Percentiles rank a stretch among this genome's conserved stretches.
Evolutionary conservation across 2,797 vertebrate species (phyloP).

Genomic region (Coranthus polyacanthus): DNA sequence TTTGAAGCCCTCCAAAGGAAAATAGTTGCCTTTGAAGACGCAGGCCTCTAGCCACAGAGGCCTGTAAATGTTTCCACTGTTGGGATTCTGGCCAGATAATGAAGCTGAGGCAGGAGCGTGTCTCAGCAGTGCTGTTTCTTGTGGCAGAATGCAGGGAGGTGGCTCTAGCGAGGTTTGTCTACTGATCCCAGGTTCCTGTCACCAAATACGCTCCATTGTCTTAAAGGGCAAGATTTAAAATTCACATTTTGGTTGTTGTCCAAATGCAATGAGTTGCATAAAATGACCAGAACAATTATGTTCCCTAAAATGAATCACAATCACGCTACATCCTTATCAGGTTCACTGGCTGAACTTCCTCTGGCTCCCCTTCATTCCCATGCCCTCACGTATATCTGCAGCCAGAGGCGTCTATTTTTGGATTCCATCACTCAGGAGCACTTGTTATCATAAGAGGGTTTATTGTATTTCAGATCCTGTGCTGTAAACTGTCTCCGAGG

Average conservation of each 20-base stretch:
- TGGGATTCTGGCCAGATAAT: constrained; percentile 61
- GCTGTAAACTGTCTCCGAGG: constrained; percentile 6
- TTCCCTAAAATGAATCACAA: constrained; percentile 23
- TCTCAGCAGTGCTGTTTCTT: constrained; percentile 55
- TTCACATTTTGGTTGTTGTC: constrained; percentile 41
- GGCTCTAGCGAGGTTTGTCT: constrained; percentile 59
- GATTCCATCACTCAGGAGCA: constrained; percentile 43
- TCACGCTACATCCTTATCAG: constrained; percentile 61
- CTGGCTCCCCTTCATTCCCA: constrained; percentile 39
- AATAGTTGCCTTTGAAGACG: constrained; percentile 66
- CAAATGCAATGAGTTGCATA: constrained; percentile 31
- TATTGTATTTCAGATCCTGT: constrained; percentile 34
- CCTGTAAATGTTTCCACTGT: constrained; percentile 73
- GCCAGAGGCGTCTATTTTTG: constrained; percentile 56
- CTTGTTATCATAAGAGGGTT: constrained; percentile 39
- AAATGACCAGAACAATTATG: constrained; percentile 29
- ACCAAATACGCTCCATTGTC: constrained; percentile 74
- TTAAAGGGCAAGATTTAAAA: constrained; percentile 56
- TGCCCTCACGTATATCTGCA: constrained; percentile 45
- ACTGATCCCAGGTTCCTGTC: constrained; percentile 69
- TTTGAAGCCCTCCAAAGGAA: constrained; percentile 66
- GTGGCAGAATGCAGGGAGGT: constrained; percentile 61
- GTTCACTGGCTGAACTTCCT: constrained; percentile 63
- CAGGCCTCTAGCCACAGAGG: constrained; percentile 57
- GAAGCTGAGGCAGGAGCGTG: constrained; percentile 44